Base-by-base conservation (phyloP, 2,888 invertebrate species). In the Meiosimyza platycephala region DNA sequence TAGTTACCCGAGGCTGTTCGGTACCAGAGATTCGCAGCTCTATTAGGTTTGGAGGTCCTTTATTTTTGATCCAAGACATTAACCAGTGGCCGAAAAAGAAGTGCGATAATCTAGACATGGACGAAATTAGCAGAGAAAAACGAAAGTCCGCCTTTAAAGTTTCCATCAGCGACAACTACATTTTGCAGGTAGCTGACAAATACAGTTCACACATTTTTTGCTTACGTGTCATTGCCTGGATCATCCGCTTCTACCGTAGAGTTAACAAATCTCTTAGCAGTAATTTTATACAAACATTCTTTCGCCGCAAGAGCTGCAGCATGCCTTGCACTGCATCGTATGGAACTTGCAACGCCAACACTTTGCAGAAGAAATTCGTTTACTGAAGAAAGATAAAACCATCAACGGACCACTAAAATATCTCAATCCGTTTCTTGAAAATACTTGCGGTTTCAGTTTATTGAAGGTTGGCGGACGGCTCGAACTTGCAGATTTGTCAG, bases 401-500 rank as follows among this genome's bases (percentile, higher is more conserved):
- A 18, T n/a, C 16, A 70, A n/a, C 16, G 72, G 72, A 15, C 33
- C 50, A 0, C 50, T 76, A n/a, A 77, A 76, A 40, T 72, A 57
- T 55, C 64, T 76, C 3, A 75, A 74, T n/a, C 74, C 71, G 18
- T 75, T 76, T 22, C 5, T 75, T 6, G 65, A 76, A 13, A 52
- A 18, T 3, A 59, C 70, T 12, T n/a, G 28, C 54, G 73, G 75
- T 11, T 76, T 73, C 11, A 54, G 51, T 13, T 15, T 75, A 12
- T 47, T 76, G 0, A 77, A 76, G 40, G 76, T 75, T 6, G 77
- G 75, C n/a, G 74, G 72, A 4, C 64, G 75, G 2, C 33, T 75
- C 11, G 71, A 72, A 22, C n/a, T n/a, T n/a, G n/a, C n/a, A n/a
- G n/a, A n/a, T n/a, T n/a, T n/a, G n/a, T n/a, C n/a, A n/a, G n/a